Percentiles rank a stretch among this genome's conserved stretches.
Conservation (phyloP, 2,797 vertebrate genomes). For the Tinamus major region DNA sequence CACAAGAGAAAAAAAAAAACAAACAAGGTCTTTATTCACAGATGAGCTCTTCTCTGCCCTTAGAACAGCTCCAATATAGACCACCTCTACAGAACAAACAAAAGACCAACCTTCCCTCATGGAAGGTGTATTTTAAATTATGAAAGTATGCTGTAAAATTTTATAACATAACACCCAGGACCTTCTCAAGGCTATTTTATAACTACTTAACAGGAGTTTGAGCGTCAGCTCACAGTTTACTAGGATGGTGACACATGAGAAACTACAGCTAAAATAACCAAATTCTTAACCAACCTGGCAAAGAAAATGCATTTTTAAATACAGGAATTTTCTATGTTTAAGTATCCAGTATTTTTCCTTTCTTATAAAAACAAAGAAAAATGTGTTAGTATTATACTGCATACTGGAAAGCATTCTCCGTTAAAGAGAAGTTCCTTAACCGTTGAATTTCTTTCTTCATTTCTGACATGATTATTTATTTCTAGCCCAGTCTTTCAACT, state of each 20-base stretch:
- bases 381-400: background rate
- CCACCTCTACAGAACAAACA: background rate
- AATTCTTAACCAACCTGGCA: background rate
- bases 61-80: background rate
- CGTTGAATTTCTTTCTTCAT: background rate
- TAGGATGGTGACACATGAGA: background rate
- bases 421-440: background rate
- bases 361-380: background rate
- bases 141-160: background rate
- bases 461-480: slow-evolving; percentile 22
- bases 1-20: background rate
- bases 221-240: background rate
- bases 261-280: background rate
- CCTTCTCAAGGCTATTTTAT: background rate
- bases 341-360: background rate
- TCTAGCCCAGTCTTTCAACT: background rate
- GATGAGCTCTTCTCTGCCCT: background rate
- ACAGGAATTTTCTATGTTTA: background rate
- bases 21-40: background rate
- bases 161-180: background rate
- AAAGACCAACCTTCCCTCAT: background rate
- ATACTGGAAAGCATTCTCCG: background rate
- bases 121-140: background rate
- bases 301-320: slow-evolving; percentile 15
- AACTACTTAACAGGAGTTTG: background rate